These are phyloP conservation scores for Colletes collaris DNA, from an alignment of 2,888 invertebrate species.

Conservation along the genomic window DNA sequence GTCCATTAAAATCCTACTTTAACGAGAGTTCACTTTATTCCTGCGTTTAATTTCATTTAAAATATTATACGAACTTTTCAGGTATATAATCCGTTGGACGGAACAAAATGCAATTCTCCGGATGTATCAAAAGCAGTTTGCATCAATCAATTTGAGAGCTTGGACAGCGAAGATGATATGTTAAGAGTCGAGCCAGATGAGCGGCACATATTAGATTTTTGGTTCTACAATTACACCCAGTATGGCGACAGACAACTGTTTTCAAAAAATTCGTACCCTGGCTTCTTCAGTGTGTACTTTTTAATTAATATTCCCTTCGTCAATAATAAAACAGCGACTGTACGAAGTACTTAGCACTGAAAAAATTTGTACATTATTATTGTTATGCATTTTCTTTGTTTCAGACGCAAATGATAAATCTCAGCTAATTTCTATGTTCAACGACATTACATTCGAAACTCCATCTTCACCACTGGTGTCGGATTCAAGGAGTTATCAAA, in stretches of 20 bases:
- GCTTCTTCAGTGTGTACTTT: conserved; percentile 11
- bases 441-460: conserved; percentile 79
- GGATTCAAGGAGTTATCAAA: conserved; percentile 70
- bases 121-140: conserved; percentile 84
- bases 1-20: no score
- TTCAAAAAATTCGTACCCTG: background rate
- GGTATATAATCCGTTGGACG: conserved; percentile 92
- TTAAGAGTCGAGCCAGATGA: conserved; percentile 3
- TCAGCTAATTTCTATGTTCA: conserved; percentile 79
- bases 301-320: no score
- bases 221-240: conserved; percentile 31
- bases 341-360: no score
- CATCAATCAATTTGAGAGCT: conserved; percentile 87
- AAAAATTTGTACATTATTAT: background rate
- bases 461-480: conserved; percentile 82
- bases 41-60: no score
- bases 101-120: conserved; percentile 84
- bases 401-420: conserved; percentile 9
- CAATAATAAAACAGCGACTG: no score
- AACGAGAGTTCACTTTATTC: no score
- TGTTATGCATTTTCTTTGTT: background rate
- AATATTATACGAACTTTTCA: background rate
- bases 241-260: background rate
- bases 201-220: conserved; percentile 26
- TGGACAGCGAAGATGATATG: conserved; percentile 82